Conservation (phyloP, 2,113 vertebrate species). For the Onychorhynchus coronatus region DNA sequence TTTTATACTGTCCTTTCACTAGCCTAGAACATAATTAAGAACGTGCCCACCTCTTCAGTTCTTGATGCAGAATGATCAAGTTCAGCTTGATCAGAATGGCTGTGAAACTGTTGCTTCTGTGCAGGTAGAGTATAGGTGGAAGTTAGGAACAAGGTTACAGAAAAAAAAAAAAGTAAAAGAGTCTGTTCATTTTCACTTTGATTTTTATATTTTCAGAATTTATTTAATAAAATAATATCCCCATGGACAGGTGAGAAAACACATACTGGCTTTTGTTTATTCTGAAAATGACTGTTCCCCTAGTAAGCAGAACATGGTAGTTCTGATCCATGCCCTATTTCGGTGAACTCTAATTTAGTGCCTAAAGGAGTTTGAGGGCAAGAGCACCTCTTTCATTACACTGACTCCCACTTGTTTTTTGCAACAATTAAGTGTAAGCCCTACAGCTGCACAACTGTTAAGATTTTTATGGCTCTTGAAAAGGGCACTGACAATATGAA, state of each 20-base stretch:
- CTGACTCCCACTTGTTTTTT: slow-evolving; percentile 48
- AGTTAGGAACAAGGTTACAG: background rate
- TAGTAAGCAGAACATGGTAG: background rate
- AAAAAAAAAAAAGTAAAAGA: background rate
- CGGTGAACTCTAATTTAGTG: background rate
- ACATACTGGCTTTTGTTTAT: background rate
- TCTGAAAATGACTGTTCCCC: background rate
- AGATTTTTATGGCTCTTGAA: slow-evolving; percentile 43
- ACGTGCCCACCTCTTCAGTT: background rate
- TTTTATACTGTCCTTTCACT: background rate
- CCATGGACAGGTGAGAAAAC: background rate
- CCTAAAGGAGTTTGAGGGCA: slow-evolving; percentile 29
- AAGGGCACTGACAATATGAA: slow-evolving; percentile 10
- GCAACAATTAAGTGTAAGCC: slow-evolving; percentile 36
- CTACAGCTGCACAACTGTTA: slow-evolving; percentile 33
- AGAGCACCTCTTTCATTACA: slow-evolving; percentile 35
- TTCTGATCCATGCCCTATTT: slow-evolving; percentile 27
- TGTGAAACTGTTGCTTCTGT: background rate
- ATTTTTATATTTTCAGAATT: background rate
- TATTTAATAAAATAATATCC: background rate
- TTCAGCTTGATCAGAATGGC: background rate
- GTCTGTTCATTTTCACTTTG: background rate
- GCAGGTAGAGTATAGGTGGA: background rate
- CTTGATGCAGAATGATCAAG: background rate
- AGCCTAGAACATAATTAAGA: background rate